Percentiles rank a stretch among this genome's conserved stretches.
Conservation (phyloP, 2,888 invertebrate genomes). For the Volucella zonaria region DNA sequence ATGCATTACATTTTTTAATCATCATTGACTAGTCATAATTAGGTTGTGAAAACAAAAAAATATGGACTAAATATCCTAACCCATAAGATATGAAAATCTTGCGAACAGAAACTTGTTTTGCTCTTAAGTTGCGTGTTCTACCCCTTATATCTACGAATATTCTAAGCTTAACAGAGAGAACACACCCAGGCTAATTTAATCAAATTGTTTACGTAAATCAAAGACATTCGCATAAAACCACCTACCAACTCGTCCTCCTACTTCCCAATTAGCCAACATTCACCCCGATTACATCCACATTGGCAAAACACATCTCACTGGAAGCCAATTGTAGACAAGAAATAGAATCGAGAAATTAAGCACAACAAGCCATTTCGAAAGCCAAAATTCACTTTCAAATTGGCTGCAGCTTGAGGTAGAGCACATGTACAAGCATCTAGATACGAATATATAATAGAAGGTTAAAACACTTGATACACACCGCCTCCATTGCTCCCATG, state of each 20-base stretch:
- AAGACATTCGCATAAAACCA: slow-evolving; percentile 3
- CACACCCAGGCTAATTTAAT: slow-evolving; percentile 48
- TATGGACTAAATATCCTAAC: too few species aligned
- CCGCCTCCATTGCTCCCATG: slow-evolving; percentile 9
- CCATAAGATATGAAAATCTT: background rate
- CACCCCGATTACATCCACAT: slow-evolving; percentile 42
- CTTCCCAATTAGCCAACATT: slow-evolving; percentile 61
- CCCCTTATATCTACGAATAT: background rate
- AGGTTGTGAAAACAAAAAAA: too few species aligned
- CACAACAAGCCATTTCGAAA: slow-evolving; percentile 60
- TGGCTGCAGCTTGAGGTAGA: slow-evolving; percentile 62
- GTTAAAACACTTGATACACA: background rate
- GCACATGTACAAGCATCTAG: slow-evolving; percentile 4
- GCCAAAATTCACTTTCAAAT: slow-evolving; percentile 66
- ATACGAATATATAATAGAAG: background rate
- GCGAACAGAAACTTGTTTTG: background rate
- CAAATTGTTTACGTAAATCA: slow-evolving; percentile 35
- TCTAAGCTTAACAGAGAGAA: background rate
- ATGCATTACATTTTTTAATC: too few species aligned
- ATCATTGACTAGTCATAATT: too few species aligned
- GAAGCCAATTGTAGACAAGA: slow-evolving; percentile 54
- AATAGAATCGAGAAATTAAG: slow-evolving; percentile 63
- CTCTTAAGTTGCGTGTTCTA: background rate
- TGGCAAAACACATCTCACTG: slow-evolving; percentile 47
- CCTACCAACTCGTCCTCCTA: background rate